Percentiles rank a stretch among this genome's conserved stretches.
phyloP scores from a whole-genome alignment of 2,113 vertebrate species.

The Plecturocebus donacophilus region DNA sequence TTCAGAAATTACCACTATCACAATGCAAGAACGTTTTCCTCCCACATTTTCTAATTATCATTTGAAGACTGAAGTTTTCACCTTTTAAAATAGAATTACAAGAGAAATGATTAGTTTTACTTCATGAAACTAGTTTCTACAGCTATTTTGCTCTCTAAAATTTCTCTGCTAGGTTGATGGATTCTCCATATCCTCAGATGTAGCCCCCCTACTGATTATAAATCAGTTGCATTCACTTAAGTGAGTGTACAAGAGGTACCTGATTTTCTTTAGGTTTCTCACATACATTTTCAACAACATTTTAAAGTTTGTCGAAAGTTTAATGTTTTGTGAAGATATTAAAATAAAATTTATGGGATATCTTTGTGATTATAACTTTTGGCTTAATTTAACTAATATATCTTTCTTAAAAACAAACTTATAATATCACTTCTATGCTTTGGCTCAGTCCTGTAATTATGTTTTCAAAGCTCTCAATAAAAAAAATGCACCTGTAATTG shows the following conservation, averaged over 20 bases:
- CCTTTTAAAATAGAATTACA: neutral
- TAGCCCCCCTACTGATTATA: neutral
- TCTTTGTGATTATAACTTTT: neutral
- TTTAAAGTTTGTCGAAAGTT: neutral
- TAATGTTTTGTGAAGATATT: neutral
- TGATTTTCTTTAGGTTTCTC: neutral
- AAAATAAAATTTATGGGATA: neutral
- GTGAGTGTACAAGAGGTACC: neutral
- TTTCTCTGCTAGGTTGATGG: neutral
- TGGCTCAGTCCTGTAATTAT: neutral
- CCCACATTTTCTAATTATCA: conserved; percentile 1
- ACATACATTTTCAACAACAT: neutral
- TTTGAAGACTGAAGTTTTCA: conserved; percentile 28
- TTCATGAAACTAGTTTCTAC: conserved; percentile 11
- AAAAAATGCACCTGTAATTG: neutral
- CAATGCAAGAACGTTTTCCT: neutral
- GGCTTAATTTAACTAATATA: neutral
- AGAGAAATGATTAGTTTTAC: neutral
- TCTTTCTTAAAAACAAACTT: neutral
- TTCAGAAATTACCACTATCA: neutral
- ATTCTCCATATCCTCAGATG: conserved; percentile 5
- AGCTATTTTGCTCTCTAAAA: neutral
- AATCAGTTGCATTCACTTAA: neutral
- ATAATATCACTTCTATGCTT: neutral
- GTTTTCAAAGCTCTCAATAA: neutral